A percentile compares a stretch with the other conserved stretches of the same genome.
Conservation (phyloP, 2,113 vertebrate genomes). For the Microcebus jonahi region DNA sequence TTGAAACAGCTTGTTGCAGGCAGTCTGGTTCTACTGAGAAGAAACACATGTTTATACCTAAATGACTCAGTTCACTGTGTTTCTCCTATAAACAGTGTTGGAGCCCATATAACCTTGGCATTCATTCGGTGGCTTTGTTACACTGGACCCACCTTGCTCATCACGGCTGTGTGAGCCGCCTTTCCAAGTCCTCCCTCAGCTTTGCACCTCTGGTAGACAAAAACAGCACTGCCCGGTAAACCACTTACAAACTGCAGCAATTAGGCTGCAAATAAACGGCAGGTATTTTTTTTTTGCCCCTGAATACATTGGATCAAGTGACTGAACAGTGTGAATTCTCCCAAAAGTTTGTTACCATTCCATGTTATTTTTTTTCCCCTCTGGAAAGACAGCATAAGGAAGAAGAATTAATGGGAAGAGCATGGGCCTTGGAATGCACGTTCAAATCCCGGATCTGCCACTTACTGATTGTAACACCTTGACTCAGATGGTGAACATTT, state of each 20-base stretch:
- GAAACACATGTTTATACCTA: slow-evolving; percentile 20
- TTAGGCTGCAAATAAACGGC: not conserved
- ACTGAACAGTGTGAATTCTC: not conserved
- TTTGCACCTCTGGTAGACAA: not conserved
- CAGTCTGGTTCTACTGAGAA: not conserved
- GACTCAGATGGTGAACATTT: not conserved
- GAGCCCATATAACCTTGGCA: not conserved
- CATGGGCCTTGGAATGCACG: not conserved
- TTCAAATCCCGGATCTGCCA: not conserved
- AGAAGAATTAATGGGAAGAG: not conserved
- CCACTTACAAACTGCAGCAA: not conserved
- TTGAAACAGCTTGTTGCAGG: not conserved
- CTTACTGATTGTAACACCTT: not conserved
- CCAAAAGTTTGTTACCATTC: not conserved
- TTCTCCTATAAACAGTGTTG: not conserved
- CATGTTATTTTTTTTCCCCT: not conserved
- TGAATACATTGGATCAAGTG: not conserved
- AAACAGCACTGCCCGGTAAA: not conserved
- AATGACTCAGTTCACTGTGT: not conserved
- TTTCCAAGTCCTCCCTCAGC: not conserved
- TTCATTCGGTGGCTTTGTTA: not conserved
- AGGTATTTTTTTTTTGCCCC: too few relatives aligned
- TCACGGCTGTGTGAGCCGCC: not conserved
- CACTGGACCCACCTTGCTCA: not conserved
- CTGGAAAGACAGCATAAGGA: not conserved